These are phyloP conservation scores for Paragorgia papillata DNA, from an alignment of 92 coral and sea anemone genomes.

Conservation along the genomic window DNA sequence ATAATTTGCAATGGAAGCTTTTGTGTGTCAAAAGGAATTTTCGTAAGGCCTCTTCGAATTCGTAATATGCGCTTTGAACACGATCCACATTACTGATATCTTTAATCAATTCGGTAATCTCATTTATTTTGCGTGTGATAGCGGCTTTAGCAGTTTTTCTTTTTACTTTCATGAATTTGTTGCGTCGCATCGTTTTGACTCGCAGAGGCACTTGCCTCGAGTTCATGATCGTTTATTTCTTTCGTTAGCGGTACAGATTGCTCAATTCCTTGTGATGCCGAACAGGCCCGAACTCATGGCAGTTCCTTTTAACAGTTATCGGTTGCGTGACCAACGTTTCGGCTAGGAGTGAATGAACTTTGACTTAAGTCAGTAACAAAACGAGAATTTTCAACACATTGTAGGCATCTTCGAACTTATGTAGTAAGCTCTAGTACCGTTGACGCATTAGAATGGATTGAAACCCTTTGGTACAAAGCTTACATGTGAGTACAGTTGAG, in stretches of 20 bases:
- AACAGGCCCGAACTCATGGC: slow-evolving; percentile 23
- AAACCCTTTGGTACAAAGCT: too few relatives aligned
- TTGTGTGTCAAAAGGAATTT: slow-evolving; percentile 19
- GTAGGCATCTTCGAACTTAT: too few relatives aligned
- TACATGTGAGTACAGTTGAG: too few relatives aligned
- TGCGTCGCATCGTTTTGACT: background rate
- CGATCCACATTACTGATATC: slow-evolving; percentile 15
- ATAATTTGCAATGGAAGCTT: background rate
- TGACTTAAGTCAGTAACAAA: too few relatives aligned
- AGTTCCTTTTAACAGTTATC: background rate
- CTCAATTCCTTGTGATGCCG: background rate
- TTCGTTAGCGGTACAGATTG: slow-evolving; percentile 4
- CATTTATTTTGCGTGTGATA: slow-evolving; percentile 10
- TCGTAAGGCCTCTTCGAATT: slow-evolving; percentile 14
- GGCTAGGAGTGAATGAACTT: too few relatives aligned
- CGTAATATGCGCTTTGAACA: slow-evolving; percentile 30
- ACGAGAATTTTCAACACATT: too few relatives aligned
- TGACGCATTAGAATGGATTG: too few relatives aligned
- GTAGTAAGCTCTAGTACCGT: too few relatives aligned
- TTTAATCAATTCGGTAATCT: slow-evolving; percentile 13
- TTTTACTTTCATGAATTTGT: background rate
- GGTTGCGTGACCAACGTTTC: too few relatives aligned
- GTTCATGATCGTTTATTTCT: slow-evolving; percentile 41
- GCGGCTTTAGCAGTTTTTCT: background rate
- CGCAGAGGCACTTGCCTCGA: background rate